Base-by-base conservation (phyloP, 1,140 invertebrate genomes). In the Homalodisca vitripennis region DNA sequence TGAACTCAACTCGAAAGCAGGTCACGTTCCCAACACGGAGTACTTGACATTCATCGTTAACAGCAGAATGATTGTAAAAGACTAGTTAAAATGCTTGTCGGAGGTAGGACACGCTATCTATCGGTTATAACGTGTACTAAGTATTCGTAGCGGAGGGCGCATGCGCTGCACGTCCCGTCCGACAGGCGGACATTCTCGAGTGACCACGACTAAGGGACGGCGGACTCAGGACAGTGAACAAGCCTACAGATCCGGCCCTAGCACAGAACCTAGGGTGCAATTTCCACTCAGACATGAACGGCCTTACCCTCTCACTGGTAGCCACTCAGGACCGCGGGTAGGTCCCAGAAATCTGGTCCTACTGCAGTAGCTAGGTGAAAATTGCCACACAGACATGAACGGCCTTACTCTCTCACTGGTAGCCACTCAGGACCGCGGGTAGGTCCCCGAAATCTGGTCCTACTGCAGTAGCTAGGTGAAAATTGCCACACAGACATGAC, bases 21-120 rank as follows among this genome's bases (percentile, higher is more conserved):
- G 3, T 3, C 48, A 51, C 48, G 48, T 51, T 41, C 3, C 48
- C 48, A 20, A n/a, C 48, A 51, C 6, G n/a, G n/a, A 22, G n/a
- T 51, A 51, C 48, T 51, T 51, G 48, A 51, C 48, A 51, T 51
- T 51, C 48, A 51, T 51, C 48, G 17, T 51, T 51, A 51, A 51
- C 48, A 51, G 14, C 14, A 51, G 3, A 51, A 51, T 51, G 48
- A 51, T 51, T 51, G 48, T 51, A 51, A 51, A 14, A 14, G n/a
- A 14, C 14, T 14, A 51, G 17, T 51, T 51, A 51, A 22, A 22
- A 51, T 51, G 48, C 48, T 51, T 51, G 48, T 51, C 48, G 14
- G 48, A 51, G 22, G 14, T 22, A 22, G 22, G 48, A 3, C 48
- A 51, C 48, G 48, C 48, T 51, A 51, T 51, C 48, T 51, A 51